Percentiles rank a stretch among this genome's conserved stretches.
These are phyloP conservation scores for Drosophila orena DNA, from an alignment of 1,140 invertebrate species.

Conservation along the genomic window DNA sequence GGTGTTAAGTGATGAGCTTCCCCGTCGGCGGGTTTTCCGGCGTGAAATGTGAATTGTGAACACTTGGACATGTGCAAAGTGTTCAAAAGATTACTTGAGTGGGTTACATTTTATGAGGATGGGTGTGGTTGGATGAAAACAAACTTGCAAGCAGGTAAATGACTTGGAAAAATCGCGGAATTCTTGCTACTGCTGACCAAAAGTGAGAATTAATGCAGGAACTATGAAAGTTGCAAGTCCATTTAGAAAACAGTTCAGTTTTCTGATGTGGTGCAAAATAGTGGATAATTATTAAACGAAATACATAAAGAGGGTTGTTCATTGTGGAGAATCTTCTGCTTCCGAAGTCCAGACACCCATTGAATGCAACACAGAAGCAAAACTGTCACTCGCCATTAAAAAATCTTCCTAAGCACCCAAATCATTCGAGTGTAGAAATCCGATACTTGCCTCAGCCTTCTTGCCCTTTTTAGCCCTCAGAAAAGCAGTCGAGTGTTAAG, in stretches of 20 bases:
- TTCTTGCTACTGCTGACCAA: neutral
- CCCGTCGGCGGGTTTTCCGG: slow-evolving; percentile 8
- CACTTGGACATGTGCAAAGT: slow-evolving; percentile 56
- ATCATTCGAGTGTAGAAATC: slow-evolving; percentile 64
- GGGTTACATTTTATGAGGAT: slow-evolving; percentile 57
- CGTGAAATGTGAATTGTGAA: slow-evolving; percentile 43
- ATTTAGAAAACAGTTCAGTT: no score
- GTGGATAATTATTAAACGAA: no score
- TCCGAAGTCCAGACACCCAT: neutral
- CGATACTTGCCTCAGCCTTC: slow-evolving; percentile 38
- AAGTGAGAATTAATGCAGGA: neutral
- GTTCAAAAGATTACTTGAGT: slow-evolving; percentile 36
- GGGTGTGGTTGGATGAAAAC: slow-evolving; percentile 7
- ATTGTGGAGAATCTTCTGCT: neutral
- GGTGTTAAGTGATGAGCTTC: slow-evolving; percentile 56
- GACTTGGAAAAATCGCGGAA: slow-evolving; percentile 3
- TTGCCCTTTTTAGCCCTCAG: neutral
- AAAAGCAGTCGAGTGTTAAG: slow-evolving; percentile 65
- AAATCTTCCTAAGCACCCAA: slow-evolving; percentile 44
- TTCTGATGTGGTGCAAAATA: no score
- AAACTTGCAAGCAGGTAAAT: slow-evolving; percentile 27
- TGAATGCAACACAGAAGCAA: slow-evolving; percentile 56
- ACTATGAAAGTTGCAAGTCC: no score
- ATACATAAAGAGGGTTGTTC: no score
- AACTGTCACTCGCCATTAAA: slow-evolving; percentile 57